These are phyloP conservation scores for Drosophila subquinaria DNA, from an alignment of 2,888 invertebrate species.

Conservation along the genomic window DNA sequence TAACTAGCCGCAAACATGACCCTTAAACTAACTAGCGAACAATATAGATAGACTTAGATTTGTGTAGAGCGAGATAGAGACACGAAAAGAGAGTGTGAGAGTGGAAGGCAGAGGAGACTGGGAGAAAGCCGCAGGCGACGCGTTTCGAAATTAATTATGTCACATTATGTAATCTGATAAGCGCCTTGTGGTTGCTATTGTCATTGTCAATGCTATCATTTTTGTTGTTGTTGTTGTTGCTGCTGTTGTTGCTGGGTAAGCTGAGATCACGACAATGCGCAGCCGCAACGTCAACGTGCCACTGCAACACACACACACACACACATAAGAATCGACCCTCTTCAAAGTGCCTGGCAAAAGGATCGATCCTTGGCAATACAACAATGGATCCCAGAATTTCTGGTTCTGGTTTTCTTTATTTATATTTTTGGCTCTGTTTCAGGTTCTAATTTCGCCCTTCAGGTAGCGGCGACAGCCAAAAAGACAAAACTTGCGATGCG, in stretches of 20 bases:
- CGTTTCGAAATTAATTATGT: slow-evolving; percentile 84
- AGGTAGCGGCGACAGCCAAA: slow-evolving; percentile 43
- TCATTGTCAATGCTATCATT: slow-evolving; percentile 36
- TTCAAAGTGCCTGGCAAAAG: slow-evolving; percentile 56
- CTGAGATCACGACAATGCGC: slow-evolving; percentile 60
- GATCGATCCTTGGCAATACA: slow-evolving; percentile 35
- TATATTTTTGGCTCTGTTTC: slow-evolving; percentile 11
- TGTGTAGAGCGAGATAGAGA: background rate
- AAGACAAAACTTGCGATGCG: slow-evolving; percentile 47
- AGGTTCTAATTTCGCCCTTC: slow-evolving; percentile 51
- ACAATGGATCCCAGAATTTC: slow-evolving; percentile 30
- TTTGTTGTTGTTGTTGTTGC: slow-evolving; percentile 19
- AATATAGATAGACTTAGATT: slow-evolving; percentile 10
- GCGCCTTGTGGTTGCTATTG: slow-evolving; percentile 56
- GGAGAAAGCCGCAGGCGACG: slow-evolving; percentile 41
- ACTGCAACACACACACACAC: slow-evolving; percentile 38
- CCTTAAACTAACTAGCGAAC: slow-evolving; percentile 27
- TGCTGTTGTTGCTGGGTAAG: slow-evolving; percentile 31
- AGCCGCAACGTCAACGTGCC: slow-evolving; percentile 64
- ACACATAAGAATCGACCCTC: slow-evolving; percentile 57
- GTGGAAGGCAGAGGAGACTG: background rate
- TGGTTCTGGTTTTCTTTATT: background rate
- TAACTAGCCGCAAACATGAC: slow-evolving; percentile 46
- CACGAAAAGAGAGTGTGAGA: background rate
- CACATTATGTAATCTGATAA: slow-evolving; percentile 85